These are phyloP conservation scores for Rhincodon typus DNA, from an alignment of 2,797 vertebrate genomes.

Conservation along the genomic window DNA sequence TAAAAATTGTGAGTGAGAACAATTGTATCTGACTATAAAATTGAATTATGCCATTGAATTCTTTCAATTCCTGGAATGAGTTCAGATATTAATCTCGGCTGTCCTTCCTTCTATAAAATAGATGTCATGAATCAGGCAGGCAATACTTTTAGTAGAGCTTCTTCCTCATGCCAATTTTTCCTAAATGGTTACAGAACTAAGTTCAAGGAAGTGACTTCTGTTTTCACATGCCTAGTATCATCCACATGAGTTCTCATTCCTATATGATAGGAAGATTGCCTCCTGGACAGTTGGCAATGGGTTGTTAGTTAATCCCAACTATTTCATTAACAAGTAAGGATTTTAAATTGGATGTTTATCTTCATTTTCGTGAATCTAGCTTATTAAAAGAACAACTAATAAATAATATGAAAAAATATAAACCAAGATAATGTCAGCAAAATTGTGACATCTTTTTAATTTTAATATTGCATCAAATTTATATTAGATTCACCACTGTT, in stretches of 20 bases:
- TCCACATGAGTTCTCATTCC: not conserved
- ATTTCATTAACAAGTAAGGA: not conserved
- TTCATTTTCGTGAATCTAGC: not conserved
- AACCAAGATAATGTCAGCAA: not conserved
- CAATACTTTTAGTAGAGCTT: not conserved
- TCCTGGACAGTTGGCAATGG: not conserved
- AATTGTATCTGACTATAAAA: conserved; percentile 9
- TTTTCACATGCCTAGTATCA: not conserved
- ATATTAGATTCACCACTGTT: not conserved
- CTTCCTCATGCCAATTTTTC: not conserved
- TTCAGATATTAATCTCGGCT: not conserved
- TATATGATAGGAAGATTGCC: not conserved
- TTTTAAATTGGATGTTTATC: not conserved
- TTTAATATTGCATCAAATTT: not conserved
- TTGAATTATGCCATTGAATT: conserved; percentile 5
- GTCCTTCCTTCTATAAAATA: not conserved
- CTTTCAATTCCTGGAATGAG: conserved; percentile 17
- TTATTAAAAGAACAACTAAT: not conserved
- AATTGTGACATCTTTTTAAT: not conserved
- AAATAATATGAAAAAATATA: not conserved
- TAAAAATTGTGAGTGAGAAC: not conserved
- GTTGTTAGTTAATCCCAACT: not conserved
- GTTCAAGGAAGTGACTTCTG: not conserved
- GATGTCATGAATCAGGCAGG: conserved; percentile 14
- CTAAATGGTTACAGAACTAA: not conserved